Evolutionary conservation across 2,113 vertebrate genomes (phyloP).

Genomic region (Pseudopodoces humilis): DNA sequence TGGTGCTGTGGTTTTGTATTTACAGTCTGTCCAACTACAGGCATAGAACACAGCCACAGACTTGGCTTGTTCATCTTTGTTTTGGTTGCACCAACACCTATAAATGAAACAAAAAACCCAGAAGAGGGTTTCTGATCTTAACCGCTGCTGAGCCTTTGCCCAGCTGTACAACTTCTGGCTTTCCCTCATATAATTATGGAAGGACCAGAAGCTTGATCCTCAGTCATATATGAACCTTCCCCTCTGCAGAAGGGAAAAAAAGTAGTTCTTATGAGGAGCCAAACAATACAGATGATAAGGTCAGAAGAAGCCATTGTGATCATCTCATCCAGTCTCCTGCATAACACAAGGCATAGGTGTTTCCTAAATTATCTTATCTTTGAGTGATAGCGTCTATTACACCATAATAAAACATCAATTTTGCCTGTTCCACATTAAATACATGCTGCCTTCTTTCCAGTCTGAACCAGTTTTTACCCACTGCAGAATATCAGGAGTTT

Average conservation of each 20-base stretch:
- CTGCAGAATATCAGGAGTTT: background rate
- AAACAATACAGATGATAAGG: background rate
- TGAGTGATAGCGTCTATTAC: background rate
- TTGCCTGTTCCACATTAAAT: background rate
- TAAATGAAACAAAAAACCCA: conserved; percentile 16
- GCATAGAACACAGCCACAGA: background rate
- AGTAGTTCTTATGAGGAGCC: background rate
- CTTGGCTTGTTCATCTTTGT: background rate
- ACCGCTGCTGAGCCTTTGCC: background rate
- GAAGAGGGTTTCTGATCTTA: background rate
- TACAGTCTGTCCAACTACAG: background rate
- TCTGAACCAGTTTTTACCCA: background rate
- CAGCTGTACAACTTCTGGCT: background rate
- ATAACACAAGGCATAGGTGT: background rate
- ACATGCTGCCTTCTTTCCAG: background rate
- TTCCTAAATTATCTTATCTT: background rate
- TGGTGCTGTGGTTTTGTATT: background rate
- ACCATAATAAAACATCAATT: background rate
- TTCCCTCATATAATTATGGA: background rate
- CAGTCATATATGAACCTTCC: background rate
- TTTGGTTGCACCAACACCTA: conserved; percentile 31
- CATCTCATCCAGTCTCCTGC: background rate
- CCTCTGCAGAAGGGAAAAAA: background rate
- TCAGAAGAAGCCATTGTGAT: background rate
- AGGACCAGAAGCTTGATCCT: background rate